phyloP scores from a whole-genome alignment of 2,888 invertebrate species.

The Synergus laeviventris region DNA sequence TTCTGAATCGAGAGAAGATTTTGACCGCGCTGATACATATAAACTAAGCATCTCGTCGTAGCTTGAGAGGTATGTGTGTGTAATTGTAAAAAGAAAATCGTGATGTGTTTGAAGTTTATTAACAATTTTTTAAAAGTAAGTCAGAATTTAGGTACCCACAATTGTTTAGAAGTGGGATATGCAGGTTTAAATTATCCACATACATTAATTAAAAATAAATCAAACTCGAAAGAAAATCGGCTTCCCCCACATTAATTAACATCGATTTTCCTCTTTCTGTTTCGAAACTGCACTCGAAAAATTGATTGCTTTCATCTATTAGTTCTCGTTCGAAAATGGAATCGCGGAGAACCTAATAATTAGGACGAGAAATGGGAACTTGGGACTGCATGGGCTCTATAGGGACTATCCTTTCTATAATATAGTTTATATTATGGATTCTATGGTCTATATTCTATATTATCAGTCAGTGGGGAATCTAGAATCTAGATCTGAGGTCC shows the following conservation, averaged over 20 bases:
- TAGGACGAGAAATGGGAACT: constrained; percentile 50
- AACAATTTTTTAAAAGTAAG: no score
- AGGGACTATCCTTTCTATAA: constrained; percentile 5
- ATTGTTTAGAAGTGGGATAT: no score
- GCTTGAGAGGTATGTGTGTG: no score
- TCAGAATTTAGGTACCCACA: no score
- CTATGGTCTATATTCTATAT: background rate
- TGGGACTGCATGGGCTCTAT: constrained; percentile 13
- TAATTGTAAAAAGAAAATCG: no score
- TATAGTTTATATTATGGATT: constrained; percentile 1
- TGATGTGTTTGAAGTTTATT: no score
- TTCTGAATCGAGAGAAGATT: no score
- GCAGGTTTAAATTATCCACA: no score
- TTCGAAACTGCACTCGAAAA: constrained; percentile 47
- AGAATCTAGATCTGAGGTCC: constrained; percentile 43
- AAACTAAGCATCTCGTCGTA: no score
- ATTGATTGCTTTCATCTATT: constrained; percentile 74
- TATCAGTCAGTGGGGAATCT: constrained; percentile 22
- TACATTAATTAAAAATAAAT: constrained; percentile 12
- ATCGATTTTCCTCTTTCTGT: constrained; percentile 15
- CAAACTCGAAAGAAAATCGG: constrained; percentile 4
- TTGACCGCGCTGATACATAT: no score
- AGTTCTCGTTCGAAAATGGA: constrained; percentile 68
- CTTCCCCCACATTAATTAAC: background rate
- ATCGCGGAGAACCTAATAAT: constrained; percentile 68